Percentiles rank a stretch among this genome's conserved stretches.
These are phyloP conservation scores for Chrysolophus pictus DNA, from an alignment of 2,797 vertebrate species.

Conservation along the genomic window DNA sequence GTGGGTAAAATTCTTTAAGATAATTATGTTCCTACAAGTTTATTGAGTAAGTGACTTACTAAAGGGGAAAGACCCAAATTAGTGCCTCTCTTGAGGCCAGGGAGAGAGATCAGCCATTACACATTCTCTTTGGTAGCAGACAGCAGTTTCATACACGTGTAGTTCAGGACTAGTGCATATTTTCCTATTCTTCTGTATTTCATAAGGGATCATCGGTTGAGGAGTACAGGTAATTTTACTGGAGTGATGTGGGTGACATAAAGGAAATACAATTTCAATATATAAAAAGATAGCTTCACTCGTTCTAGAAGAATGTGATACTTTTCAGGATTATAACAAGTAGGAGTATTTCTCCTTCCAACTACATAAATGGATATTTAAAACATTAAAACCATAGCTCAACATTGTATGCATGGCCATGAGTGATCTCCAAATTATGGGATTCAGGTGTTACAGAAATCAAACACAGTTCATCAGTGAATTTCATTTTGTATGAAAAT, in stretches of 20 bases:
- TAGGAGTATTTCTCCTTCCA: background rate
- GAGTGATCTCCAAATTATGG: background rate
- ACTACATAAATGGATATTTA: background rate
- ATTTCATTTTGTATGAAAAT: constrained; percentile 17
- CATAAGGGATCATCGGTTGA: background rate
- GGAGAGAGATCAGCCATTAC: background rate
- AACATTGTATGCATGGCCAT: background rate
- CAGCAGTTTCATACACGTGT: background rate
- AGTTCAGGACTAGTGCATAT: background rate
- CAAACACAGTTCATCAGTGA: background rate
- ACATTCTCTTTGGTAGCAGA: background rate
- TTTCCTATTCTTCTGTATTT: background rate
- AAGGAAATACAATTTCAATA: background rate
- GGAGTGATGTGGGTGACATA: background rate
- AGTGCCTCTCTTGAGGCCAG: background rate
- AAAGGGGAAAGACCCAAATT: background rate
- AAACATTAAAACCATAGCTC: background rate
- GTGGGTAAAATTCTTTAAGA: background rate
- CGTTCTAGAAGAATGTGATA: background rate
- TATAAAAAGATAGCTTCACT: background rate
- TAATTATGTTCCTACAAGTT: background rate
- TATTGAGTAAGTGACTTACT: background rate
- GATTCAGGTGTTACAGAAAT: constrained; percentile 4
- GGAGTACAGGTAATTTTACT: background rate
- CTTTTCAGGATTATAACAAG: background rate